phyloP scores from a whole-genome alignment of 2,113 vertebrate species.

The Chaenocephalus aceratus region DNA sequence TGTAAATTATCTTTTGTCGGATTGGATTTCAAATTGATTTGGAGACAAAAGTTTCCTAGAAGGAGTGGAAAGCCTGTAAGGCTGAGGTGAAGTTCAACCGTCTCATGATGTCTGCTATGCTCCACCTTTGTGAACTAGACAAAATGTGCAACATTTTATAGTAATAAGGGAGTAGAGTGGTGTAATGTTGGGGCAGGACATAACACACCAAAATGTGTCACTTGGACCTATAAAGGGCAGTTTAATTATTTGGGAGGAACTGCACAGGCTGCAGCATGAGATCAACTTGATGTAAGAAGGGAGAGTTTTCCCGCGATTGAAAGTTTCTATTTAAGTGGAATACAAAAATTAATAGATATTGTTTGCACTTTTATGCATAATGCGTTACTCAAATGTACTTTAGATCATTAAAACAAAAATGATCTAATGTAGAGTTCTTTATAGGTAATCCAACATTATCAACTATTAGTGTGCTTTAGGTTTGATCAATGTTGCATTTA shows the following conservation, averaged over 20 bases:
- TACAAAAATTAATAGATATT: too few species aligned
- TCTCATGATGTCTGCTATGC: slow-evolving; percentile 3
- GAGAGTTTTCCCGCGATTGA: not conserved
- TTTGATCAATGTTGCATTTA: not conserved
- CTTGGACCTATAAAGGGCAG: not conserved
- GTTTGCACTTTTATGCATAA: not conserved
- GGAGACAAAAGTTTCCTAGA: slow-evolving; percentile 11
- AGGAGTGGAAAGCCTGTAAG: not conserved
- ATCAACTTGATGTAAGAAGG: not conserved
- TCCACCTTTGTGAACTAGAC: slow-evolving; percentile 13
- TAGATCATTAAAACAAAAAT: not conserved
- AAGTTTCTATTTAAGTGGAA: not conserved
- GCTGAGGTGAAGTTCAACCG: not conserved
- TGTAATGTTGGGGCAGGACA: not conserved
- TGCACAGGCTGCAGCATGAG: not conserved
- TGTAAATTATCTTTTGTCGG: slow-evolving; percentile 24
- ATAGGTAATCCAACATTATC: too few species aligned
- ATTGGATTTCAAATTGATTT: not conserved
- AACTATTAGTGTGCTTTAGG: not conserved
- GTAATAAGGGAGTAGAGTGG: not conserved
- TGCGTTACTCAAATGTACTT: not conserved
- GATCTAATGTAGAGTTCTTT: too few species aligned
- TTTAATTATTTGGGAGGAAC: slow-evolving; percentile 5
- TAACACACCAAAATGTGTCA: not conserved
- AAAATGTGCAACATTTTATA: slow-evolving; percentile 9